A percentile compares a stretch with the other conserved stretches of the same genome.
Evolutionary conservation across 2,797 vertebrate species (phyloP).

Genomic region (Amniataba percoides): DNA sequence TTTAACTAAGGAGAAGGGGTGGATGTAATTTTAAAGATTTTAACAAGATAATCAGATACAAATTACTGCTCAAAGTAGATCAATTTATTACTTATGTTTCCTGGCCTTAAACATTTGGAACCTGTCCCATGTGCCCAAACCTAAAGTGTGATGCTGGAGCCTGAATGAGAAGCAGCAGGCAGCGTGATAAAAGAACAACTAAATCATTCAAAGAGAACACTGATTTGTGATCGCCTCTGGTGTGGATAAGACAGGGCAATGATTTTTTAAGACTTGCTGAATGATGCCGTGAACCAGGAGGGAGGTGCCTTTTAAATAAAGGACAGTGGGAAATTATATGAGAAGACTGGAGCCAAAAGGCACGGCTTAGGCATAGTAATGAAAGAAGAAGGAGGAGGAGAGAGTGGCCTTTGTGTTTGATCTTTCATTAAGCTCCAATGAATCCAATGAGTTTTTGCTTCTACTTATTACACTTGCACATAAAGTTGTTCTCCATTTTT

Average conservation of each 20-base stretch:
- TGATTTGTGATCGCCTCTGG: constrained; percentile 68
- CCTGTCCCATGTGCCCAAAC: neutral
- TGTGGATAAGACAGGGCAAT: constrained; percentile 60
- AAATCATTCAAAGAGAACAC: constrained; percentile 59
- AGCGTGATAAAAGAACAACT: constrained; percentile 52
- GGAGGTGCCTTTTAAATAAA: constrained; percentile 71
- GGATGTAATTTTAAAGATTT: too few relatives aligned
- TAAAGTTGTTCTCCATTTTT: neutral
- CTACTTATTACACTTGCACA: constrained; percentile 15
- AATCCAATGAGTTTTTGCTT: constrained; percentile 24
- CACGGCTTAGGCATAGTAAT: constrained; percentile 42
- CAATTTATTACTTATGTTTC: neutral
- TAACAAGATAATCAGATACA: too few relatives aligned
- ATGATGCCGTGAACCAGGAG: constrained; percentile 63
- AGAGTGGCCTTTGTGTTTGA: constrained; percentile 25
- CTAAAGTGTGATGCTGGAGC: constrained; percentile 13
- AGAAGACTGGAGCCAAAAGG: constrained; percentile 56
- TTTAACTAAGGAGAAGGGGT: too few relatives aligned
- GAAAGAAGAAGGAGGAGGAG: constrained; percentile 27
- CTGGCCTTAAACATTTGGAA: constrained; percentile 5
- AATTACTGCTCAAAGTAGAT: too few relatives aligned
- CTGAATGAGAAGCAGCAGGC: constrained; percentile 35
- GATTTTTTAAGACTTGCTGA: constrained; percentile 70
- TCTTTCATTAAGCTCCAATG: constrained; percentile 26
- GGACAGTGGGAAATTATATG: constrained; percentile 61